A percentile compares a stretch with the other conserved stretches of the same genome.
phyloP scores from a whole-genome alignment of 2,797 vertebrate species.

The Champsocephalus gunnari region DNA sequence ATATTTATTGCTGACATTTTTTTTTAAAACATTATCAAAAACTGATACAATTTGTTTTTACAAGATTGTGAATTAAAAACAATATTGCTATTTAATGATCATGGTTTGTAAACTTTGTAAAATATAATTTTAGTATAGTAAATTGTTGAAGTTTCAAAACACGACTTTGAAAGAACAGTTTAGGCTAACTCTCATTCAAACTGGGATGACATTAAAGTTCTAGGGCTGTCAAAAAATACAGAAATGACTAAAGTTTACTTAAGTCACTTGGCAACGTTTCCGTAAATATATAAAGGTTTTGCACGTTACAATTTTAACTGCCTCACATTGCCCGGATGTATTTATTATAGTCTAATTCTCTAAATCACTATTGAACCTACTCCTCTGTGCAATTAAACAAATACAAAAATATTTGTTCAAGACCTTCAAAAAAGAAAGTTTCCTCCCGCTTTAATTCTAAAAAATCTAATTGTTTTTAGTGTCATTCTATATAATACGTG shows the following conservation, averaged over 20 bases:
- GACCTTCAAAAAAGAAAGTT: not conserved
- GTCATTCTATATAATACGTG: slow-evolving; percentile 3
- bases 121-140: not conserved
- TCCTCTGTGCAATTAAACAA: not conserved
- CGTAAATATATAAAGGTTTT: not conserved
- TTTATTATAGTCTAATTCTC: not conserved
- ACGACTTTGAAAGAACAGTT: not conserved
- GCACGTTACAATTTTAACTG: not conserved
- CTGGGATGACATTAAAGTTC: not conserved
- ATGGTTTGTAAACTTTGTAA: not conserved
- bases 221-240: not conserved
- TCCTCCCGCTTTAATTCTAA: not conserved
- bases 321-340: not conserved
- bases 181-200: not conserved
- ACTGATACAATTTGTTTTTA: not conserved
- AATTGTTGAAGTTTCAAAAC: not conserved
- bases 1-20: not conserved
- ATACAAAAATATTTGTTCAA: not conserved
- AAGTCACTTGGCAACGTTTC: not conserved
- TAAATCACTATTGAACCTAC: not conserved
- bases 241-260: not conserved
- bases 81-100: not conserved
- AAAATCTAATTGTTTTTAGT: not conserved
- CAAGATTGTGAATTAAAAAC: not conserved
- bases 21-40: not conserved